Percentiles rank a stretch among this genome's conserved stretches.
These are phyloP conservation scores for Misgurnus mizolepis DNA, from an alignment of 2,113 vertebrate genomes.

Conservation along the genomic window DNA sequence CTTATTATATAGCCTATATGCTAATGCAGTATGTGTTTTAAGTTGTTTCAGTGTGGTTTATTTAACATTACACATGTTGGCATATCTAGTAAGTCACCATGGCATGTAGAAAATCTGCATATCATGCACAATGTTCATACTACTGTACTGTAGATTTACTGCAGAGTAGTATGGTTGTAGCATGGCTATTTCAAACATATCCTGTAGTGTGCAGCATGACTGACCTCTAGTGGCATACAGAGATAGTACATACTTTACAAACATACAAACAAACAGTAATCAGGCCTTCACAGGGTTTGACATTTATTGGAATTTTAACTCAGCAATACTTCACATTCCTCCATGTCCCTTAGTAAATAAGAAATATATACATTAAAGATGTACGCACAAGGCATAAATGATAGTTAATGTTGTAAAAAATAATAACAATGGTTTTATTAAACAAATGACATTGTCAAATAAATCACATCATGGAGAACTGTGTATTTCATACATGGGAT, in stretches of 20 bases:
- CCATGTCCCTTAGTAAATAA: conserved; percentile 71
- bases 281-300: conserved; percentile 55
- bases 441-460: conserved; percentile 60
- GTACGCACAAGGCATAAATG: conserved; percentile 58
- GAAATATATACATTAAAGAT: conserved; percentile 67
- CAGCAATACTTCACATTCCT: conserved; percentile 73
- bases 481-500: conserved; percentile 31
- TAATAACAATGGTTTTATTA: conserved; percentile 60
- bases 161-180: no score
- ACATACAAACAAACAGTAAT: background rate
- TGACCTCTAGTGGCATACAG: background rate
- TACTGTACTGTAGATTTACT: no score
- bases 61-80: no score
- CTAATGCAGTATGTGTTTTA: no score
- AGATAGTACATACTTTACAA: background rate
- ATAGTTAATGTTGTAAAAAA: conserved; percentile 61
- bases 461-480: conserved; percentile 41
- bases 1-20: no score
- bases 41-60: no score
- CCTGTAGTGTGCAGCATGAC: background rate
- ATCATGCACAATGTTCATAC: no score
- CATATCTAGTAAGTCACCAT: no score
- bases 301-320: conserved; percentile 76
- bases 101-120: no score
- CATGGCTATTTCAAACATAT: no score